phyloP scores from a whole-genome alignment of 2,113 vertebrate species.

The Laterallus jamaicensis region DNA sequence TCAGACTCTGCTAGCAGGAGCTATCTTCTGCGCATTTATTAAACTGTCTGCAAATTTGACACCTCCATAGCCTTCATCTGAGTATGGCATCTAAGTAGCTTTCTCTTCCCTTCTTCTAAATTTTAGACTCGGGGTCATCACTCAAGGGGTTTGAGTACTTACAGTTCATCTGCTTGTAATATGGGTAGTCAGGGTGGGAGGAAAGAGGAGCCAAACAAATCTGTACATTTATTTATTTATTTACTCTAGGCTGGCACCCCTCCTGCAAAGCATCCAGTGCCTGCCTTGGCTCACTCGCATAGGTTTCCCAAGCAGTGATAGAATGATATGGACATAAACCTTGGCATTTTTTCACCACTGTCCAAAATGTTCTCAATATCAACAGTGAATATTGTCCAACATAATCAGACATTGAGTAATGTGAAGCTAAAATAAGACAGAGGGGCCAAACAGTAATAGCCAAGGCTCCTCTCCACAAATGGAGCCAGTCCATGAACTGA shows the following conservation, averaged over 20 bases:
- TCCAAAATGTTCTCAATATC: conserved; percentile 26
- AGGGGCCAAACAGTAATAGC: background rate
- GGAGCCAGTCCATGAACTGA: background rate
- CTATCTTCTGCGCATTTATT: background rate
- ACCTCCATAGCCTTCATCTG: background rate
- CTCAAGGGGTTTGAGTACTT: background rate
- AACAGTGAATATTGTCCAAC: conserved; percentile 11
- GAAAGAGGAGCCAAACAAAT: background rate
- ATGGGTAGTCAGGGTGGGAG: background rate
- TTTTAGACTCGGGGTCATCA: background rate
- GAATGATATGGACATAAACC: conserved; percentile 14
- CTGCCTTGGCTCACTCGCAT: conserved; percentile 14
- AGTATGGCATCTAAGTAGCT: background rate
- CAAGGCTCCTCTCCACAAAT: background rate
- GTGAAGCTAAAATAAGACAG: conserved; percentile 35
- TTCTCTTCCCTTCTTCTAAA: background rate
- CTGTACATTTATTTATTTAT: background rate
- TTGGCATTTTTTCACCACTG: conserved; percentile 8
- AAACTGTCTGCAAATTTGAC: background rate
- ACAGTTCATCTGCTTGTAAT: background rate
- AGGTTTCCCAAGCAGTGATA: background rate
- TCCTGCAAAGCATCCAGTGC: background rate
- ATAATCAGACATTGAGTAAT: conserved; percentile 69
- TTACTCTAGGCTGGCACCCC: background rate
- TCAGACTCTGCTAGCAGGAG: background rate